phyloP scores from a whole-genome alignment of 1,140 invertebrate genomes.

The Rhyzopertha dominica region DNA sequence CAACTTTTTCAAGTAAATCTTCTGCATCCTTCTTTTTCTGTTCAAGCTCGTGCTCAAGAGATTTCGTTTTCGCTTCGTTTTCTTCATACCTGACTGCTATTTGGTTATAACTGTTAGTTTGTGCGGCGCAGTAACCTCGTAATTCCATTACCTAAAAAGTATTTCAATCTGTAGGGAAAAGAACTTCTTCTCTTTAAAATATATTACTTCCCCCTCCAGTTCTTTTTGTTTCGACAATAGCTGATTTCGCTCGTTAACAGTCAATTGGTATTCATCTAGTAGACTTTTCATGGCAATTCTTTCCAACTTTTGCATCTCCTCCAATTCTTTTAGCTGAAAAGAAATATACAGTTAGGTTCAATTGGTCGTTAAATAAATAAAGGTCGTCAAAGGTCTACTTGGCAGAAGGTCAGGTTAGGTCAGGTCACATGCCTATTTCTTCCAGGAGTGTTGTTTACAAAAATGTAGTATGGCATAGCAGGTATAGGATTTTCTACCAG shows the following conservation, averaged over 20 bases:
- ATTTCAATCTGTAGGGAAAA: neutral
- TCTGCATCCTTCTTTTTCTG: no score
- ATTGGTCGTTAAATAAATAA: no score
- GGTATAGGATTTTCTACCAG: no score
- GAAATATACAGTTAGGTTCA: neutral
- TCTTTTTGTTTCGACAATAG: slow-evolving; percentile 16
- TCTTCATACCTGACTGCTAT: neutral
- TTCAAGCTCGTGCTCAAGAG: neutral
- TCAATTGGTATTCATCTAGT: slow-evolving; percentile 25
- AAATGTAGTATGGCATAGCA: no score
- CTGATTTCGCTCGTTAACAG: slow-evolving; percentile 23
- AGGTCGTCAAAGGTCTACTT: no score
- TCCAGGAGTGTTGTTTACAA: no score
- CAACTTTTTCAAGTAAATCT: no score
- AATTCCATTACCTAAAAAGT: neutral
- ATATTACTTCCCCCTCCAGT: slow-evolving; percentile 15
- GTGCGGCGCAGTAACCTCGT: neutral
- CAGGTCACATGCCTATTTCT: no score
- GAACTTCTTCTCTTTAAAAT: neutral
- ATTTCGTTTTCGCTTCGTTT: neutral
- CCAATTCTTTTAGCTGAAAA: slow-evolving; percentile 24
- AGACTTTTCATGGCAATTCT: slow-evolving; percentile 26
- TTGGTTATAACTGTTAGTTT: neutral
- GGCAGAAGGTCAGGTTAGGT: no score
- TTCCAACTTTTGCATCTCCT: slow-evolving; percentile 30